Conservation (phyloP, 2,888 invertebrate genomes). For the Byasa hedistus region DNA sequence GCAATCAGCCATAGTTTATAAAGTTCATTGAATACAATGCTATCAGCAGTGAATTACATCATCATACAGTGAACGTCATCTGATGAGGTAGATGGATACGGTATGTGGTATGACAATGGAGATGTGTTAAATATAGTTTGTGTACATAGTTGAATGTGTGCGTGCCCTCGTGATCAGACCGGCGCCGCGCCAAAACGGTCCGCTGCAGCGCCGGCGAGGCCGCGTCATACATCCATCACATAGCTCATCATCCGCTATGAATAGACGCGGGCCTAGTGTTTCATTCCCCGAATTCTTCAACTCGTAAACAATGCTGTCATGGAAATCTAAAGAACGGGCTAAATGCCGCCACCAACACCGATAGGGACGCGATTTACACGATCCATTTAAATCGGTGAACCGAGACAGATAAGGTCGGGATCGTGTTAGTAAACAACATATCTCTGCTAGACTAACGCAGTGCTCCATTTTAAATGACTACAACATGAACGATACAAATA, state of each 20-base stretch:
- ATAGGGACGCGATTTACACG: constrained; percentile 52
- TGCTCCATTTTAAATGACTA: too few relatives aligned
- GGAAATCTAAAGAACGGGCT: constrained; percentile 42
- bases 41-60: constrained; percentile 58
- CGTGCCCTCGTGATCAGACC: constrained; percentile 54
- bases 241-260: constrained; percentile 70
- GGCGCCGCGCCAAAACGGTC: constrained; percentile 52
- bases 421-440: background rate
- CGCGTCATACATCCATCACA: constrained; percentile 75
- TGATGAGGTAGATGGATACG: constrained; percentile 45
- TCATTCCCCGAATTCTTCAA: constrained; percentile 69
- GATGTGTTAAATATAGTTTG: constrained; percentile 41
- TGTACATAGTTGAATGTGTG: constrained; percentile 38
- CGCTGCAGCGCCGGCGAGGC: constrained; percentile 55
- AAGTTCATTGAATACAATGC: constrained; percentile 46
- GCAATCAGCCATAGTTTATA: constrained; percentile 23
- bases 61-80: constrained; percentile 53
- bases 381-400: constrained; percentile 47
- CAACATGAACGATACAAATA: background rate
- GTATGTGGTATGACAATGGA: constrained; percentile 50
- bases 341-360: constrained; percentile 44
- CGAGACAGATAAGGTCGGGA: constrained; percentile 30
- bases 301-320: constrained; percentile 62
- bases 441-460: background rate
- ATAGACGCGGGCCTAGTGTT: constrained; percentile 65